phyloP scores from a whole-genome alignment of 2,113 vertebrate species.

The Heteronetta atricapilla region DNA sequence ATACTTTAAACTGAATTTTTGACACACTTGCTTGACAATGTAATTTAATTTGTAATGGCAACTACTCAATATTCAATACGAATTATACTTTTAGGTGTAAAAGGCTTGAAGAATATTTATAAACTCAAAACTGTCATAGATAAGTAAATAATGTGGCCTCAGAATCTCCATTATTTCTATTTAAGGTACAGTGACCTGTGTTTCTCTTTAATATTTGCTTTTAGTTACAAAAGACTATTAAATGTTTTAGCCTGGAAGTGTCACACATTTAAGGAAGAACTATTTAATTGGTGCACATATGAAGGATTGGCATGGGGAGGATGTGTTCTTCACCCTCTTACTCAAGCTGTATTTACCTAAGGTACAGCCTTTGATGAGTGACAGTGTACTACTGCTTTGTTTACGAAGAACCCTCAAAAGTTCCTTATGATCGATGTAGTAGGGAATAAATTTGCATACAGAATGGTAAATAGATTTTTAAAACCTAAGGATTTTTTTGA shows the following conservation, averaged over 20 bases:
- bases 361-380: background rate
- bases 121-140: background rate
- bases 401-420: background rate
- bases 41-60: background rate
- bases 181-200: background rate
- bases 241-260: background rate
- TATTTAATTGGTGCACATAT: background rate
- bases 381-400: background rate
- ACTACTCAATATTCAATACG: background rate
- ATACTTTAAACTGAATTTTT: background rate
- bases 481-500: background rate
- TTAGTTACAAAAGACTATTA: background rate
- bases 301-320: background rate
- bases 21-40: background rate
- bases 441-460: background rate
- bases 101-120: background rate
- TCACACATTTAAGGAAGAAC: background rate
- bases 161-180: background rate
- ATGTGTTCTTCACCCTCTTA: background rate
- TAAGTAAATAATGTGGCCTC: background rate
- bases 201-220: background rate
- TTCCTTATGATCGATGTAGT: background rate
- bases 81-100: background rate
- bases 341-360: background rate
- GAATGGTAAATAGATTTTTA: background rate